Base-by-base conservation (phyloP, 2,888 invertebrate genomes). In the Eupithecia inturbata region DNA sequence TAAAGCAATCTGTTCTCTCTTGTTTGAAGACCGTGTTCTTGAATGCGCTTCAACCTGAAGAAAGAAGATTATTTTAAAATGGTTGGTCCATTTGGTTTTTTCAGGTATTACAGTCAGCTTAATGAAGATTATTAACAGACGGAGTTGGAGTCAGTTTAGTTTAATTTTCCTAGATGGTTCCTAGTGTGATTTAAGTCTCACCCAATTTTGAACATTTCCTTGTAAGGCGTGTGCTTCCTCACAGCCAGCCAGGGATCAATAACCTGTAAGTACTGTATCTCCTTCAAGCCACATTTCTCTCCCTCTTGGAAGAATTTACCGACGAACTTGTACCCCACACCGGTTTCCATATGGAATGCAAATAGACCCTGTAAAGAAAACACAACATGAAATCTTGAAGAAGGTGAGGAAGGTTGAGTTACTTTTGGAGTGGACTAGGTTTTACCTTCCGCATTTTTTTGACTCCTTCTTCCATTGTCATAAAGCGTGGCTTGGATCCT, bases 241-340 rank as follows among this genome's bases (percentile, higher is more conserved):
- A 96, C 95, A 0, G 96, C 96, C 67, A 96, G 82, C 95, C 95
- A 96, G 0, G 96, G 96, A 83, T 96, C 96, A 0, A 95, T 94
- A 0, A 96, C 96, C 89, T 96, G 95, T 41, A 96, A 84, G 78
- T 95, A 95, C 79, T 95, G 95, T 81, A 97, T 96, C 84, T 96
- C 96, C 72, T 95, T 95, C 31, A 97, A 87, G 0, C 96, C 96
- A 83, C 97, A 97, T 85, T 97, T 97, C 86, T 97, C 96, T 19
- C 95, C 95, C 85, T 97, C 97, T 26, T 93, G 90, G 83, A 96
- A 97, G 71, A 95, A 96, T 85, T 96, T 96, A 26, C 95, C 95
- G 0, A 97, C 95, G 39, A 96, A 90, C 84, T 96, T 96, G 84
- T 96, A 97, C 0, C 96, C 96, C 0, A 95, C 95, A 0, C 96